Evolutionary conservation across 2,797 vertebrate genomes (phyloP).

Genomic region (Acanthopagrus latus): DNA sequence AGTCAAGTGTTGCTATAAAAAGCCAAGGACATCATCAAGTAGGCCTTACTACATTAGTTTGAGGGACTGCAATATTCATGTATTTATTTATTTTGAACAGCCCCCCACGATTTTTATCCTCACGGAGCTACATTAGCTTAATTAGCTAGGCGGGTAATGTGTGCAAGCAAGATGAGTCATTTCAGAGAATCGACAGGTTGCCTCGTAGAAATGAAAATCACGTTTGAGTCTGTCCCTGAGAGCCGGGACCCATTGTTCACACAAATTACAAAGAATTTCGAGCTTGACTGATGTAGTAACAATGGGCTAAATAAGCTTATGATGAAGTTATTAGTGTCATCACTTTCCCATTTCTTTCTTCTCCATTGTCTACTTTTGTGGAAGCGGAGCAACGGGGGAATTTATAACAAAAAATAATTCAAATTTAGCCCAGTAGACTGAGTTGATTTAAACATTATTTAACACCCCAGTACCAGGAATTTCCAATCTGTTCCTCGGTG

Average conservation of each 20-base stretch:
- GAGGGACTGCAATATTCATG: neutral
- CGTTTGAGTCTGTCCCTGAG: neutral
- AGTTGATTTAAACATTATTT: conserved; percentile 33
- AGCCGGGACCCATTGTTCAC: no score
- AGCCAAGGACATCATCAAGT: neutral
- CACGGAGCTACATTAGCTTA: neutral
- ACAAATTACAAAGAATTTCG: no score
- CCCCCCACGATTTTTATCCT: no score
- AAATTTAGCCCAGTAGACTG: conserved; percentile 22
- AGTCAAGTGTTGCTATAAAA: neutral
- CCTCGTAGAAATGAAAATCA: neutral
- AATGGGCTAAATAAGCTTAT: neutral
- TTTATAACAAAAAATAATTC: conserved; percentile 28
- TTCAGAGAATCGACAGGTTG: no score
- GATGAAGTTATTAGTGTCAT: conserved; percentile 25
- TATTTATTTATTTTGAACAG: no score
- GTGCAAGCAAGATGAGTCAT: neutral
- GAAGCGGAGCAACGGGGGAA: conserved; percentile 6
- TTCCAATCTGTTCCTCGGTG: neutral
- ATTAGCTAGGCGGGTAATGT: neutral
- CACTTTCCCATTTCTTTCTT: conserved; percentile 3
- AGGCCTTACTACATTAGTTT: neutral
- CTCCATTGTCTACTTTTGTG: neutral
- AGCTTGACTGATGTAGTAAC: no score
- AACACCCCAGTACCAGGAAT: neutral